Percentiles rank a stretch among this genome's conserved stretches.
phyloP scores from a whole-genome alignment of 2,888 invertebrate genomes.

The Himalopsyche tibetana region DNA sequence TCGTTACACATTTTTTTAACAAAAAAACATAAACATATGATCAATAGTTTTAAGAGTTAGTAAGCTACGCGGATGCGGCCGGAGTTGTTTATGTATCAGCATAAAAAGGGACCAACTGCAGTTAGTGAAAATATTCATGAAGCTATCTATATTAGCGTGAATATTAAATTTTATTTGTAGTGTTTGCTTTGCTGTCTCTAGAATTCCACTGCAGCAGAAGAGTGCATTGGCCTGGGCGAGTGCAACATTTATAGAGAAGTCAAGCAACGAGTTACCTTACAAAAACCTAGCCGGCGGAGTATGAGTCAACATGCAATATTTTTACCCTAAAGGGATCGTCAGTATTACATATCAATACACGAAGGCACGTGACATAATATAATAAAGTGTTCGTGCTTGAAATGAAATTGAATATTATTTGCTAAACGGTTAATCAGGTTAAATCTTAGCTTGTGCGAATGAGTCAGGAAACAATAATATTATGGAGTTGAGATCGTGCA shows the following conservation, averaged over 20 bases:
- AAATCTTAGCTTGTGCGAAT: background rate
- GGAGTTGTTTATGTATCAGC: background rate
- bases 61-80: too few relatives aligned
- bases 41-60: too few relatives aligned
- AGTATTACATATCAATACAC: too few relatives aligned
- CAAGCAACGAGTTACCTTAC: constrained; percentile 25
- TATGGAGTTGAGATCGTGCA: background rate
- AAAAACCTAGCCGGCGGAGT: constrained; percentile 12
- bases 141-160: background rate
- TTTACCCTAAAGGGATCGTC: too few relatives aligned
- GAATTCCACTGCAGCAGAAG: constrained; percentile 36
- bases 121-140: background rate
- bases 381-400: too few relatives aligned
- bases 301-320: background rate
- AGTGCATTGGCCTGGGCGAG: constrained; percentile 54
- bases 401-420: too few relatives aligned
- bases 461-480: background rate
- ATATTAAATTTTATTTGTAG: background rate
- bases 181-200: constrained; percentile 33
- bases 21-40: too few relatives aligned
- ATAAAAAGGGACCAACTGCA: background rate
- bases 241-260: constrained; percentile 56
- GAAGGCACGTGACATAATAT: too few relatives aligned
- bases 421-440: too few relatives aligned
- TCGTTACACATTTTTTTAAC: too few relatives aligned